Evolutionary conservation across 2,113 vertebrate species (phyloP).

Genomic region (Lepidothrix coronata): DNA sequence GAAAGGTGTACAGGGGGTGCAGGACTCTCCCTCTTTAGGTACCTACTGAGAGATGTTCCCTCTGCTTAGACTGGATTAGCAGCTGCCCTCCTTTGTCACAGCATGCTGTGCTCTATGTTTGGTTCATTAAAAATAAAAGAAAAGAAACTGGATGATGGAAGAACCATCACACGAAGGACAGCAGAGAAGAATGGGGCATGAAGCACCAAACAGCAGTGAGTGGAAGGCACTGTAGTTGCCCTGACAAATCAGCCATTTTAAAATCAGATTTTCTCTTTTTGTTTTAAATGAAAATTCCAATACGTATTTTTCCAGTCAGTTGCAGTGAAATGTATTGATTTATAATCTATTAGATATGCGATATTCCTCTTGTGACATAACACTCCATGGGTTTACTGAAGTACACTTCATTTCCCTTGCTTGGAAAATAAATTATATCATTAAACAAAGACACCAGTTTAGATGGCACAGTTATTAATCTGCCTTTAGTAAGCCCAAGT

Average conservation of each 20-base stretch:
- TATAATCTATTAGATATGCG: background rate
- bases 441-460: background rate
- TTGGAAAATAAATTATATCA: background rate
- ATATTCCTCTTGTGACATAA: background rate
- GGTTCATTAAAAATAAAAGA: background rate
- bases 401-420: background rate
- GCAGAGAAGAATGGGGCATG: background rate
- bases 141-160: background rate
- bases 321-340: background rate
- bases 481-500: background rate
- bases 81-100: background rate
- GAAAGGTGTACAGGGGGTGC: background rate
- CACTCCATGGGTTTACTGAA: background rate
- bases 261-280: background rate
- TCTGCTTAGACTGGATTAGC: background rate
- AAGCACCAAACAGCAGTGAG: background rate
- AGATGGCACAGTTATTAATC: background rate
- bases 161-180: background rate
- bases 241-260: background rate
- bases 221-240: background rate
- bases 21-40: background rate
- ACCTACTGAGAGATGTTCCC: background rate
- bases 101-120: background rate
- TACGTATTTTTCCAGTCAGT: background rate
- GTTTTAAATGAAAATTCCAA: background rate